Percentiles rank a stretch among this genome's conserved stretches.
These are phyloP conservation scores for Falcunculus frontatus DNA, from an alignment of 2,113 vertebrate genomes.

Conservation along the genomic window DNA sequence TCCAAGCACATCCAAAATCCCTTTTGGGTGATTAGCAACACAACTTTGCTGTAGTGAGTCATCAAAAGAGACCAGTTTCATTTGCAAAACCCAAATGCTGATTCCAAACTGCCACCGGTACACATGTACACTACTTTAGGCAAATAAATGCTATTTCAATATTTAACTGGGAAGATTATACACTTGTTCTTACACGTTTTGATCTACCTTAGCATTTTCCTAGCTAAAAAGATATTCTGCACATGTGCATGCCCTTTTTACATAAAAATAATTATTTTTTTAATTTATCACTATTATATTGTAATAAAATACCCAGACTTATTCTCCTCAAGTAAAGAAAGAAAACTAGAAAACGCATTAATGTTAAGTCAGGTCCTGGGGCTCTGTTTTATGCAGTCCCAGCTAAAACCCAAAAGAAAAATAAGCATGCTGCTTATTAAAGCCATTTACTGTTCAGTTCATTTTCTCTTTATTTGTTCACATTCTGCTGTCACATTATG, in stretches of 20 bases:
- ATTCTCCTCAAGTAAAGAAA: neutral
- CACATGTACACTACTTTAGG: neutral
- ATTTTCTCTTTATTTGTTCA: neutral
- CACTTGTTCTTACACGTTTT: rapidly evolving
- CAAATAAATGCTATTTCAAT: neutral
- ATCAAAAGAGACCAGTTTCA: neutral
- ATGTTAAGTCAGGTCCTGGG: neutral
- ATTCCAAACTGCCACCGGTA: neutral
- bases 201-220: neutral
- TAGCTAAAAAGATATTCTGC: neutral
- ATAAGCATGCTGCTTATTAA: neutral
- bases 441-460: neutral
- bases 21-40: neutral
- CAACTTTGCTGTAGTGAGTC: neutral
- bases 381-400: neutral
- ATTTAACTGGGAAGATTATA: neutral
- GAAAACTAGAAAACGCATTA: neutral
- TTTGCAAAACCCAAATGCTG: neutral
- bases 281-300: neutral
- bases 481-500: neutral
- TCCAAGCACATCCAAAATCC: neutral
- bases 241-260: rapidly evolving
- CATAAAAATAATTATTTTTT: rapidly evolving
- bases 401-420: neutral
- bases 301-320: neutral